Base-by-base conservation (phyloP, 37 sponge, comb jelly and placozoan species). In the Tethya wilhelma region DNA sequence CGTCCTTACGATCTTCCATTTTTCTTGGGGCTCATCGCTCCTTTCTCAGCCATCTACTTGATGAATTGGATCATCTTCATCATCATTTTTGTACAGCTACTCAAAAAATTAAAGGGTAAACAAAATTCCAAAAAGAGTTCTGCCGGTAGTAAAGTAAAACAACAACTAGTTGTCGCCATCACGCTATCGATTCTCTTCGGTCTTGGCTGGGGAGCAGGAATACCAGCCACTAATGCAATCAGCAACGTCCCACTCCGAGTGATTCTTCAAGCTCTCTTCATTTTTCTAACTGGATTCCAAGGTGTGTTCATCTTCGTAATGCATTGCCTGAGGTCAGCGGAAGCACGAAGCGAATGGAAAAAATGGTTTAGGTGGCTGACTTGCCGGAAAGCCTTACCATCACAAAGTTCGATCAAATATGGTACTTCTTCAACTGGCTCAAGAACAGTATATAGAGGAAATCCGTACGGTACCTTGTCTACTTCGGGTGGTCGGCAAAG, bases 231-330 rank as follows among this genome's bases (percentile, higher is more conserved):
- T 36, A 31, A 56, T 40, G 71, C 32, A 19, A 25, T 77, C 43
- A 12, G 1, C 7, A 26, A 30, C 19, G 43, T 9, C 1, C 7
- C 31, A 2, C 20, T 85, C 11, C 42, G 71, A 4, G 41, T 38
- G 4, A 11, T 44, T 14, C 65, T 77, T 33, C 69, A 77, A 31
- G 77, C 70, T 33, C 26, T 78, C 44, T 85, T 85, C 70, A 67
- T 76, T 49, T 4, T 85, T 6, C 33, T 77, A 25, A 85, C 72
- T 29, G 56, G 67, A 0, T 77, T 77, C 32, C 86, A 70, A 26
- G 86, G 86, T 32, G 33, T 85, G 22, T 26, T 69, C 59, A 69
- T 85, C 7, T 85, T 85, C 64, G 8, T 49, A 5, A 30, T 85
- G 64, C 76, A 85, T 28, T 69, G 71, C 44, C 33, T 85, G 31